phyloP scores from a whole-genome alignment of 2,113 vertebrate genomes.

The Chaetodon auriga region DNA sequence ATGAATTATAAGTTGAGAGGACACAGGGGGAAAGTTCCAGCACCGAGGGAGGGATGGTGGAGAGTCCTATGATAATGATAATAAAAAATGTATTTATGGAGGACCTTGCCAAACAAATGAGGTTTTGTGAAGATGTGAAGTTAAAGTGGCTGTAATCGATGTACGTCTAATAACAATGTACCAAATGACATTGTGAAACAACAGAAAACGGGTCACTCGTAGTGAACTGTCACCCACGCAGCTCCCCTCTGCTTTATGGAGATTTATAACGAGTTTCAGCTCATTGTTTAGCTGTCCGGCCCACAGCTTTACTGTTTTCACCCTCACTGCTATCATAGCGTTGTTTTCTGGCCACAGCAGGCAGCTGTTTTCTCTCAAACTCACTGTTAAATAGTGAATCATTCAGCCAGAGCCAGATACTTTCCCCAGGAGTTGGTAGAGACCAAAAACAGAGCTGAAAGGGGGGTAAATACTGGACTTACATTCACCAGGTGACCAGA shows the following conservation, averaged over 20 bases:
- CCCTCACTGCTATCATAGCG: background rate
- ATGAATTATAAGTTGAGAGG: conserved; percentile 44
- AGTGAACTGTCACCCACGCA: background rate
- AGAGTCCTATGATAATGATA: conserved; percentile 19
- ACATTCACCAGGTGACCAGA: background rate
- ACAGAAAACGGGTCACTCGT: background rate
- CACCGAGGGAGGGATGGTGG: background rate
- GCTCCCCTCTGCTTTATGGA: background rate
- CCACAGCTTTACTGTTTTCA: background rate
- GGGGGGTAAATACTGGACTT: background rate
- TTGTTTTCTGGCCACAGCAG: background rate
- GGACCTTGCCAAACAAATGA: background rate
- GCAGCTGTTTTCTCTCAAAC: background rate
- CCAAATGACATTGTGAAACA: background rate
- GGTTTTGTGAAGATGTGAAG: conserved; percentile 4
- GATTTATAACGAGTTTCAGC: too few relatives aligned
- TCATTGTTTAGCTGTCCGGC: background rate
- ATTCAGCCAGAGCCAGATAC: background rate
- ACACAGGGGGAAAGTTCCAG: conserved; percentile 26
- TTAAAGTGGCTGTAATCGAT: background rate
- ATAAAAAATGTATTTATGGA: conserved; percentile 14
- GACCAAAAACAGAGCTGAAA: background rate
- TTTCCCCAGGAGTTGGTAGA: background rate
- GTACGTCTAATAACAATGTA: background rate
- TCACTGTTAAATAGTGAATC: background rate